phyloP scores from a whole-genome alignment of 53 echinoderm and acorn worm genomes.

The Arbacia lixula region DNA sequence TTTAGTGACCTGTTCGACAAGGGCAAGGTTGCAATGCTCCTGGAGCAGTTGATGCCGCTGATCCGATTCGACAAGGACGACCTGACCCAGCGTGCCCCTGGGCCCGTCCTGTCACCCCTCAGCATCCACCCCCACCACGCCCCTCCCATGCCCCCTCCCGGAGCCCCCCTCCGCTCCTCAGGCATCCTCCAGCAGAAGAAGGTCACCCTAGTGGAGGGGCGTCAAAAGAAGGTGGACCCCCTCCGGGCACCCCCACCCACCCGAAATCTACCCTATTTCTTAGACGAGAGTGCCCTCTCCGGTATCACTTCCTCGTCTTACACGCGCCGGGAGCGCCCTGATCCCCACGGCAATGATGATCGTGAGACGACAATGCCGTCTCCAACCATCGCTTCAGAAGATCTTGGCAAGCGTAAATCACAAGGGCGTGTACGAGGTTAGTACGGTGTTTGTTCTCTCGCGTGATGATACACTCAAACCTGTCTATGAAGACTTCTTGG shows the following conservation, averaged over 20 bases:
- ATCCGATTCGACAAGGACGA: slow-evolving; percentile 70
- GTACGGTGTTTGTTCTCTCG: too few species aligned
- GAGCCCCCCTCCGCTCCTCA: slow-evolving; percentile 81
- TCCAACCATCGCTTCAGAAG: slow-evolving; percentile 45
- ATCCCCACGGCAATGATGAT: slow-evolving; percentile 44
- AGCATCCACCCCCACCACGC: background rate
- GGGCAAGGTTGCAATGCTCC: slow-evolving; percentile 75
- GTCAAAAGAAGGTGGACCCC: slow-evolving; percentile 26
- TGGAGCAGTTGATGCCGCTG: slow-evolving; percentile 82
- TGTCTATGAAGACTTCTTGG: too few species aligned
- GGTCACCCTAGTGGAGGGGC: slow-evolving; percentile 69
- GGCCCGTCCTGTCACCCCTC: slow-evolving; percentile 36
- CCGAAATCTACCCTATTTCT: slow-evolving; percentile 59
- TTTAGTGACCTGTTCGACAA: slow-evolving; percentile 88
- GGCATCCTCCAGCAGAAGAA: slow-evolving; percentile 90
- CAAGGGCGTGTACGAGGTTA: slow-evolving; percentile 69
- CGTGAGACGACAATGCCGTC: slow-evolving; percentile 37
- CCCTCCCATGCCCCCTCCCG: slow-evolving; percentile 27
- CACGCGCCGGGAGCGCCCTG: slow-evolving; percentile 58
- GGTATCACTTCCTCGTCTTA: slow-evolving; percentile 72
- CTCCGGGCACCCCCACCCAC: slow-evolving; percentile 20
- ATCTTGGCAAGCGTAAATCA: slow-evolving; percentile 51
- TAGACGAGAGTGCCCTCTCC: slow-evolving; percentile 73
- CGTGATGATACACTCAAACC: too few species aligned
- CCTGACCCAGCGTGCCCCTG: background rate